phyloP scores from a whole-genome alignment of 1,140 invertebrate species.

The Centruroides sculpturatus region DNA sequence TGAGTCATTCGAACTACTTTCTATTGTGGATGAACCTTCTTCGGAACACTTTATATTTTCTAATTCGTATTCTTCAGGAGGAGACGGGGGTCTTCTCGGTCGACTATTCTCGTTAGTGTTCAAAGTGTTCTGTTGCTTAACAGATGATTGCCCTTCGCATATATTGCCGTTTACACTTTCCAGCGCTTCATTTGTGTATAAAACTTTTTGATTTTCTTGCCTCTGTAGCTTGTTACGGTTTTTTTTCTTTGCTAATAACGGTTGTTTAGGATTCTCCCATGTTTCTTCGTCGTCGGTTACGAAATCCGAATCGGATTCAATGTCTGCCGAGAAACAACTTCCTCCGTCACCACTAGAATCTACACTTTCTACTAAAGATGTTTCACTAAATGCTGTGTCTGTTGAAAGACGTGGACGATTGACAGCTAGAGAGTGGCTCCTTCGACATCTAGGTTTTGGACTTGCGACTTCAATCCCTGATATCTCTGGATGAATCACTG shows the following conservation, averaged over 20 bases:
- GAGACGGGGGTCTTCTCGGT: background rate
- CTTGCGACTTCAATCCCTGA: no score
- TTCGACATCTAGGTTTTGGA: no score
- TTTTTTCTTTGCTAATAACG: no score
- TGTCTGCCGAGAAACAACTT: background rate
- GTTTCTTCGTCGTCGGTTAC: no score
- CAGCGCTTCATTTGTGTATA: background rate
- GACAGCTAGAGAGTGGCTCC: no score
- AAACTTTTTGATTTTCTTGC: no score
- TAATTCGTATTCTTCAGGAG: background rate
- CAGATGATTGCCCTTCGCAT: background rate
- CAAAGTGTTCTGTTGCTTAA: no score
- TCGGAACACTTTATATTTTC: background rate
- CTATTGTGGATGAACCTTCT: background rate
- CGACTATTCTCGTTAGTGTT: no score
- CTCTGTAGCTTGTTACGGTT: no score
- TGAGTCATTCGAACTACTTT: background rate
- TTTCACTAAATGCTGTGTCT: background rate
- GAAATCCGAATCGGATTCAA: background rate
- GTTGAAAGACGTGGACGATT: background rate
- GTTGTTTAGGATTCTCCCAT: no score
- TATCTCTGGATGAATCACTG: no score
- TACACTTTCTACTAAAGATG: background rate
- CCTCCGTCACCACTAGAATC: background rate
- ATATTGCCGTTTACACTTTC: background rate